Conservation (phyloP, 2,113 vertebrate species). For the Campylomormyrus numenius region DNA sequence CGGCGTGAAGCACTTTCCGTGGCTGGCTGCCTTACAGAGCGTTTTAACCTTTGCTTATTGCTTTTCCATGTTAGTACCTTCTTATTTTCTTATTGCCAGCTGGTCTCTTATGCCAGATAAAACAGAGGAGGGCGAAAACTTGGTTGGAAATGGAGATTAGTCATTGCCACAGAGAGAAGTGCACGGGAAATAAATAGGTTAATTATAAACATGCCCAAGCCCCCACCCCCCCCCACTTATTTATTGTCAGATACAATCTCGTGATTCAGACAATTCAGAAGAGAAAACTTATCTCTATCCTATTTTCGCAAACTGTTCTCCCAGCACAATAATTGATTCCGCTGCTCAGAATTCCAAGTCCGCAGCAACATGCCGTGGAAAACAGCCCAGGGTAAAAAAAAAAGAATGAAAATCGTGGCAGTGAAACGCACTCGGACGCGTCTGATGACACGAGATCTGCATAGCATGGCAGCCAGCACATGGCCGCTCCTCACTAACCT, state of each 20-base stretch:
- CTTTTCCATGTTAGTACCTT: constrained; percentile 41
- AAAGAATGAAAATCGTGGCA: neutral
- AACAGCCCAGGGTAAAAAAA: neutral
- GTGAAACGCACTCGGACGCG: neutral
- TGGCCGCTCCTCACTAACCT: neutral
- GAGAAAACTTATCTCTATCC: neutral
- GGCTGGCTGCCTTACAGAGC: constrained; percentile 37
- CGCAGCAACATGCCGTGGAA: neutral
- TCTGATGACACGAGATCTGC: constrained; percentile 18
- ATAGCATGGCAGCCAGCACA: constrained; percentile 5
- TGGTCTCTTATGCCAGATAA: constrained; percentile 43
- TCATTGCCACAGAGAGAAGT: neutral
- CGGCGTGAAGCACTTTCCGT: constrained; percentile 35
- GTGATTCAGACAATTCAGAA: constrained; percentile 9
- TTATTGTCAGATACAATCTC: constrained; percentile 14
- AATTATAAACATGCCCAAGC: constrained; percentile 16
- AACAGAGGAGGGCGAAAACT: constrained; percentile 9
- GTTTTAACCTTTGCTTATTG: constrained; percentile 41
- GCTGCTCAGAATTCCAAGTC: constrained; percentile 1
- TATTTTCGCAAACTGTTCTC: neutral
- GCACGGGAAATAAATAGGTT: neutral
- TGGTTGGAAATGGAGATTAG: neutral
- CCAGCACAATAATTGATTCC: constrained; percentile 20
- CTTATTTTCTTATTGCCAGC: constrained; percentile 5
- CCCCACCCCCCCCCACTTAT: neutral